These are phyloP conservation scores for Drosophila mimica DNA, from an alignment of 2,888 invertebrate species.

Conservation along the genomic window DNA sequence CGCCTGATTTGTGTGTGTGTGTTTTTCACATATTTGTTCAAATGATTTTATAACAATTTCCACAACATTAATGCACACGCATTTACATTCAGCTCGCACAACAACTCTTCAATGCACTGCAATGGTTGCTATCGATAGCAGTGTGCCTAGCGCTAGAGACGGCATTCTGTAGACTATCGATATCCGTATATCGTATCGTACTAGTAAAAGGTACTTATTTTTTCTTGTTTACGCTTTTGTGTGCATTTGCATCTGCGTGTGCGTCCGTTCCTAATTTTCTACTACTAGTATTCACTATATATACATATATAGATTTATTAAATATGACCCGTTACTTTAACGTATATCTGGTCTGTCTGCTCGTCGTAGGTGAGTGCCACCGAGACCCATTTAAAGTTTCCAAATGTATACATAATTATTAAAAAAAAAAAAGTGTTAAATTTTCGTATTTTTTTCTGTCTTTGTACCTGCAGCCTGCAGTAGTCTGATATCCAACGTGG, in stretches of 20 bases:
- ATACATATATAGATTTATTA: slow-evolving; percentile 6
- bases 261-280: slow-evolving; percentile 44
- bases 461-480: slow-evolving; percentile 53
- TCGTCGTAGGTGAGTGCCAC: slow-evolving; percentile 63
- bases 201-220: slow-evolving; percentile 21
- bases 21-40: slow-evolving; percentile 54
- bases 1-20: slow-evolving; percentile 20
- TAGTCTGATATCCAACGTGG: slow-evolving; percentile 55
- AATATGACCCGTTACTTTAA: slow-evolving; percentile 60
- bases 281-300: slow-evolving; percentile 9
- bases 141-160: slow-evolving; percentile 13
- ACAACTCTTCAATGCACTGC: slow-evolving; percentile 34
- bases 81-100: slow-evolving; percentile 44
- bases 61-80: slow-evolving; percentile 57
- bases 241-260: slow-evolving; percentile 50
- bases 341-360: slow-evolving; percentile 45
- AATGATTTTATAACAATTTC: slow-evolving; percentile 67
- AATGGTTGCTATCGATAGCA: slow-evolving; percentile 43
- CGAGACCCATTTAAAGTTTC: not conserved
- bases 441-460: slow-evolving; percentile 14
- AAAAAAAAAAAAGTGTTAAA: slow-evolving; percentile 2
- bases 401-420: not conserved
- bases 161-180: slow-evolving; percentile 30
- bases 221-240: slow-evolving; percentile 39
- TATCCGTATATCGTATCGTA: slow-evolving; percentile 8